Conservation (phyloP, 2,113 vertebrate species). For the Chascanopsetta lugubris region DNA sequence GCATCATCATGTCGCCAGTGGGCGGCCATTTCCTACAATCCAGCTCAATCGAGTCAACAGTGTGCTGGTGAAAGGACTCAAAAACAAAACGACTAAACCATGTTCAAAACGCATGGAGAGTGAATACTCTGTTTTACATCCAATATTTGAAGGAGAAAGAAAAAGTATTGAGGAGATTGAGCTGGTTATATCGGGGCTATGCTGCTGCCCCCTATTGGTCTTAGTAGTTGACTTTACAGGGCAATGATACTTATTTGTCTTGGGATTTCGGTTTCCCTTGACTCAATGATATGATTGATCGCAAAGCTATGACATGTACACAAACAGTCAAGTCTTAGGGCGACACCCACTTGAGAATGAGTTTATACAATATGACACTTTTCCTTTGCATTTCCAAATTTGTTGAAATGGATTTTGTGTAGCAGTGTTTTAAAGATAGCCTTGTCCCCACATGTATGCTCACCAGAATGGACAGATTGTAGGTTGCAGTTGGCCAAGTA, state of each 20-base stretch:
- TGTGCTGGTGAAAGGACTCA: constrained; percentile 36
- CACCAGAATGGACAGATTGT: too few species aligned
- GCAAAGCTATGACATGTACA: constrained; percentile 6
- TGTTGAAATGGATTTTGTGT: too few species aligned
- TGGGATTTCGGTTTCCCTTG: neutral
- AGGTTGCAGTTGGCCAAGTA: too few species aligned
- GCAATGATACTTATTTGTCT: neutral
- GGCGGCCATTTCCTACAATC: neutral
- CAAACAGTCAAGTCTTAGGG: constrained; percentile 25
- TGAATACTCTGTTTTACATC: constrained; percentile 50
- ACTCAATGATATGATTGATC: constrained; percentile 12
- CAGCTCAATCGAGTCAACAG: neutral
- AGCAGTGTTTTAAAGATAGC: too few species aligned
- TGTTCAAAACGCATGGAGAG: neutral
- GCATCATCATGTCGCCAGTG: neutral
- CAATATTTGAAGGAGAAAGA: constrained; percentile 14
- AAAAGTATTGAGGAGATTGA: neutral
- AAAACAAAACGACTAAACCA: neutral
- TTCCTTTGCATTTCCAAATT: too few species aligned
- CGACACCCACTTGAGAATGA: too few species aligned
- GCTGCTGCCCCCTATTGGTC: constrained; percentile 32
- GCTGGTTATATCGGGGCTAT: constrained; percentile 1
- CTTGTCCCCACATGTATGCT: too few species aligned
- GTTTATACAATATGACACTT: too few species aligned
- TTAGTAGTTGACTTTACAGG: constrained; percentile 16